Evolutionary conservation across 2,797 vertebrate genomes (phyloP), one percentile per base, ranked within the genome.

Genomic region (Chelon labrosus): DNA sequence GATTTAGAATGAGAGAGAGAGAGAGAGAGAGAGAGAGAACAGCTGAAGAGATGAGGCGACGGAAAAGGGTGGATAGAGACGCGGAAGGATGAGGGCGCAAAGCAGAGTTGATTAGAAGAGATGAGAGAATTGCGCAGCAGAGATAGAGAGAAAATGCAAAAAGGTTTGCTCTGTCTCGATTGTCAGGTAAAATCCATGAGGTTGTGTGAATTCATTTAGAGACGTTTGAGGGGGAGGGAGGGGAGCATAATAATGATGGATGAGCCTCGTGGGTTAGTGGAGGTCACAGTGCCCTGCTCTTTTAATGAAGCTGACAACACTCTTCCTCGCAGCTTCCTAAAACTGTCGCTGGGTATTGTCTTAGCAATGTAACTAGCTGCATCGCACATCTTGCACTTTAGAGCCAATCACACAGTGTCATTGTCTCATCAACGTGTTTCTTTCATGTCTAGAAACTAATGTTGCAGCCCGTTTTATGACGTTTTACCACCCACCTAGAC

Each of bases 1-100:
- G 73, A 69, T 86, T 85, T 77, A 76, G 76, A 85, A 75, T 68
- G 74, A 79, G 50, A 74, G 82, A 42, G 57, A 44, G 54, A 70
- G 16, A 66, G 82, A 53, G 47, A 49, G 68, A 75, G 47, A 5
- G 65, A 55, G 73, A 57, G 85, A 80, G 71, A 80, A 80, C 59
- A 65, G 71, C 79, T 66, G 66, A 41, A 54, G 68, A 77, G 72
- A 74, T 70, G 77, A 77, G 70, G 83, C 64, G 81, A 77, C 13
- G 11, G 54, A 52, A 61, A 71, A 69, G 60, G 14, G 20, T 14
- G 67, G 59, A 50, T 75, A 54, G 68, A 83, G 47, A 77, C 52
- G 66, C 22, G 74, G 76, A 64, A 65, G 9, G 65, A 61, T 58
- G 50, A 55, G 47, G 64, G 70, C 73, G 70, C 25, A 61, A 61